Percentiles rank a stretch among this genome's conserved stretches.
Conservation (phyloP, 2,113 vertebrate genomes). For the Ptychochromis oligacanthus region DNA sequence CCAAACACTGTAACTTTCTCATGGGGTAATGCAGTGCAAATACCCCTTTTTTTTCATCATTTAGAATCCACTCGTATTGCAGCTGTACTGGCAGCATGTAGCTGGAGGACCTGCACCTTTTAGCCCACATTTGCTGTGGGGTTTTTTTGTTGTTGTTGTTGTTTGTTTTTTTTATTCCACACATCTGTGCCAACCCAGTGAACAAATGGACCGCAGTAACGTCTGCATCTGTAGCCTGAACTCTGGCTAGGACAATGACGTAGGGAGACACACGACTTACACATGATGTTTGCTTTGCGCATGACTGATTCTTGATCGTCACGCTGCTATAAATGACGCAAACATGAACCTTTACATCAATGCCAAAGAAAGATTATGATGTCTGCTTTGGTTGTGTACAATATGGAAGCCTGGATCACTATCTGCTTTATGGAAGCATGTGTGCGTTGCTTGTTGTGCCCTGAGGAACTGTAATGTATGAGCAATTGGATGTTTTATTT, state of each 20-base stretch:
- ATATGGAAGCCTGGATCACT: not conserved
- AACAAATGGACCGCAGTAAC: slow-evolving; percentile 58
- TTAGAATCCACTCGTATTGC: slow-evolving; percentile 25
- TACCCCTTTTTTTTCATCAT: not conserved
- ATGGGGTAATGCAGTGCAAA: not conserved
- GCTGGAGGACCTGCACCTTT: slow-evolving; percentile 31
- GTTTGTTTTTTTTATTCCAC: slow-evolving; percentile 11
- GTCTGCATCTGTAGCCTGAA: slow-evolving; percentile 43
- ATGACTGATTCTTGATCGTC: slow-evolving; percentile 3
- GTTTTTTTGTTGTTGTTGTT: too few species aligned
- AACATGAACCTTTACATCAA: slow-evolving; percentile 1
- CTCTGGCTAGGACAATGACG: slow-evolving; percentile 24
- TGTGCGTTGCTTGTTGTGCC: slow-evolving; percentile 12
- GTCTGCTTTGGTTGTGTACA: not conserved
- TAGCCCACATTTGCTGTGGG: slow-evolving; percentile 32
- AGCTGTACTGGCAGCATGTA: slow-evolving; percentile 18
- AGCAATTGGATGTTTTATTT: slow-evolving; percentile 42
- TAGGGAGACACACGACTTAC: not conserved
- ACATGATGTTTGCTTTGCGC: slow-evolving; percentile 13
- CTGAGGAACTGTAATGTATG: slow-evolving; percentile 3
- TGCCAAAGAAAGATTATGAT: not conserved
- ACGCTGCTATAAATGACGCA: not conserved
- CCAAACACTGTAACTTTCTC: not conserved
- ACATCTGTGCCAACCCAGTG: slow-evolving; percentile 66
- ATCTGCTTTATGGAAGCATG: not conserved